Base-by-base conservation (phyloP, 2,888 invertebrate genomes). In the Chelonus formosanus region DNA sequence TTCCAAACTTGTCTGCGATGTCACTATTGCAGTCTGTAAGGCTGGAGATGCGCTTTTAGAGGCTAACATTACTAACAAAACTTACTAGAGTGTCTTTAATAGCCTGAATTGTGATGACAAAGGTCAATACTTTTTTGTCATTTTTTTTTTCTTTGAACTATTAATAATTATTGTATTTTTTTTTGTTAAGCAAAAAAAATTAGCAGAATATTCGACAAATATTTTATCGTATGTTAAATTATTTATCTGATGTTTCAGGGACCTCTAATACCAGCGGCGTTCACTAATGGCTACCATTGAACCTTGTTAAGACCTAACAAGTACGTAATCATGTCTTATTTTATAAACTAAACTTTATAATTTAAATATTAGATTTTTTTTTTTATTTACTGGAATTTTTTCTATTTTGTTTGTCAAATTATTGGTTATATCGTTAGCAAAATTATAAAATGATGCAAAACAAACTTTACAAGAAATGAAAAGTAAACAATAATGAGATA, bases 231-330 rank as follows among this genome's bases (percentile, higher is more conserved):
- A 10, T 53, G 43, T 43, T 45, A 40, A 48, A 60, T 59, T 70
- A 59, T 60, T 65, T 68, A 56, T 76, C 72, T 79, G 74, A 85
- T 85, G 85, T 91, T 92, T 75, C 92, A 96, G 96, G 96, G 95
- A 85, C 94, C 96, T 85, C 90, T 97, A 90, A 96, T 97, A 91
- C 96, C 96, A 88, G 95, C 96, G 89, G 96, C 96, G 88, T 97
- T 96, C 89, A 96, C 96, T 90, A 97, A 97, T 90, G 97, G 97
- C 89, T 96, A 96, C 90, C 96, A 96, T 91, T 94, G 92, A 93
- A 84, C 84, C 81, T 83, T 80, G 79, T 81, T 82, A 81, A 80
- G 77, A 81, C 77, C 79, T 80, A 82, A 79, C 80, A 82, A 81
- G 84, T 84, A 79, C 70, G 78, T 78, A 73, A 63, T 60, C 7